Evolutionary conservation across 2,888 invertebrate genomes (phyloP), one percentile per base, ranked within the genome.

Genomic region (Agrotis exclamationis): DNA sequence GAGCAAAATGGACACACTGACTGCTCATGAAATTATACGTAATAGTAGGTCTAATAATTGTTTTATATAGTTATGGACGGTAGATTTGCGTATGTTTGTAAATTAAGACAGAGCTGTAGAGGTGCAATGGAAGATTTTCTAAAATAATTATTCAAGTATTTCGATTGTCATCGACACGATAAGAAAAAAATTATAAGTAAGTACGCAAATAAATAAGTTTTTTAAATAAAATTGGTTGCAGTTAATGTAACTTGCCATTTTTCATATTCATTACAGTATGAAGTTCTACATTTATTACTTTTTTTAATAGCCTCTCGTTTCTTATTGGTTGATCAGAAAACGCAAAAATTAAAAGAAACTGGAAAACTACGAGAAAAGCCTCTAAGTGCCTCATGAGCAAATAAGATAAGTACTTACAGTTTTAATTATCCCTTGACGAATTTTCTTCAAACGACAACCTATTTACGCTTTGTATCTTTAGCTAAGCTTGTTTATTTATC

Each of bases 1-100:
- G 69, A 76, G 80, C 76, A 87, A 85, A 87, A 85, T 83, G 72
- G 78, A 80, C 80, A 75, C 68, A 76, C 71, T 68, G 63, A 75
- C 74, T 77, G 76, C 71, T 66, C 71, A 70, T 76, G 64, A 80
- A 80, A 86, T 86, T 82, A 84, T 74, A 72, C 64, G 62, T 54
- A 48, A 28, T 16, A 70, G 70, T 59, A 70, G 59, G 76, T 72
- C 57, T 69, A 64, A 53, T 68, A 33, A 77, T 73, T 73, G 56
- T 74, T 81, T 62, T 63, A 66, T 75, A 51, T 69, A 57, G 62
- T 54, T 47, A 54, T 22, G 39, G 51, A 63, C 54, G 50, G 50
- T 20, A 45, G 45, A 50, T 53, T 62, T 59, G 9, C 24, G 60
- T 39, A 39, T 3, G 39, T 14, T 7, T 11, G 18, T 24, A 24